Evolutionary conservation across 2,888 invertebrate species (phyloP).

Genomic region (Thysanoteuthis rhombus): DNA sequence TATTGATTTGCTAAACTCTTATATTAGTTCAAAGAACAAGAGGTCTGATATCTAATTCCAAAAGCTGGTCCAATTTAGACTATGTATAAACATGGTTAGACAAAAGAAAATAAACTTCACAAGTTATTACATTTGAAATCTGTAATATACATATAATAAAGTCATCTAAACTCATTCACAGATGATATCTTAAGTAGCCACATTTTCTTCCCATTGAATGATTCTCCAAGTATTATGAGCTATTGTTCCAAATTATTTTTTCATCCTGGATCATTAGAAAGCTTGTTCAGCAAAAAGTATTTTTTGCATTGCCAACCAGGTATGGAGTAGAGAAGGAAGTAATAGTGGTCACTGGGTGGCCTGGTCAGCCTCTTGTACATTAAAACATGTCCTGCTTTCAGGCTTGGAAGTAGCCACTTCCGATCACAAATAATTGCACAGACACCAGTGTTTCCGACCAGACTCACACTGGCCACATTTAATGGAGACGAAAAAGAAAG

Average conservation of each 20-base stretch:
- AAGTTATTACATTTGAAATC: no score
- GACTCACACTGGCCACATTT: background rate
- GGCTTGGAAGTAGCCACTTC: background rate
- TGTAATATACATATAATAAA: no score
- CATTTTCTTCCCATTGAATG: background rate
- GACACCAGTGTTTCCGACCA: slow-evolving; percentile 12
- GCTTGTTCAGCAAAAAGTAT: background rate
- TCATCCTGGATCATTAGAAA: background rate
- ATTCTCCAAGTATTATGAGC: background rate
- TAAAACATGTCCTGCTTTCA: background rate
- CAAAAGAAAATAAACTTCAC: no score
- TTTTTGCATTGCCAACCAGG: background rate
- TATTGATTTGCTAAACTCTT: no score
- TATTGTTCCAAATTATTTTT: background rate
- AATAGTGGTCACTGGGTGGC: background rate
- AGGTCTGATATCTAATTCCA: no score
- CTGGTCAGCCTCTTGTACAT: background rate
- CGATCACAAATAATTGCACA: background rate
- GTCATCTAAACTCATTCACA: no score
- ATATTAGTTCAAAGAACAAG: no score
- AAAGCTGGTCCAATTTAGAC: no score
- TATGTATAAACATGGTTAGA: no score
- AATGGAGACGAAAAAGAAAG: background rate
- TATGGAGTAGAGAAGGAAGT: background rate
- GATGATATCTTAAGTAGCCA: no score